Base-by-base conservation (phyloP, 2,888 invertebrate genomes). In the Euzophera pinguis region DNA sequence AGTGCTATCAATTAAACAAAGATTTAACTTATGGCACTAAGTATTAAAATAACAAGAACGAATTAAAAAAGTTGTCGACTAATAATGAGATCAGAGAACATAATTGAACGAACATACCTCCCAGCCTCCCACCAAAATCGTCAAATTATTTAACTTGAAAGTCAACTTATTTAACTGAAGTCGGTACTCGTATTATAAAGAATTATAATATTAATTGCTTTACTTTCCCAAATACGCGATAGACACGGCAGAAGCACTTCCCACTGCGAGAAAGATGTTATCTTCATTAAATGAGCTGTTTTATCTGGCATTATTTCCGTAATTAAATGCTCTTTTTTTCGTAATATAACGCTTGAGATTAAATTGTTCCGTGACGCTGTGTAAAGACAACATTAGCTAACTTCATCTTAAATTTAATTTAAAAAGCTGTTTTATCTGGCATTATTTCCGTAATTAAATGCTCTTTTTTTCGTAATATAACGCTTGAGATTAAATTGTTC, bases 401-500 rank as follows among this genome's bases (percentile, higher is more conserved):
- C 22, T 22, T 3, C 22, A 2, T 22, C 22, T 22, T 3, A 22
- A 22, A 3, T 22, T 45, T 69, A 63, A 69, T 73, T 71, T 75
- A 78, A 74, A 75, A 73, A 77, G 69, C 72, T 69, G 75, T 74
- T 75, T 80, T 73, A 75, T 69, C 69, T 66, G 66, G 67, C 62
- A 63, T 63, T 62, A 72, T 73, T 78, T 75, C 71, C 75, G 75
- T 78, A 81, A 81, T 84, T 81, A 84, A 78, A 69, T 60, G 62
- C 65, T 69, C 63, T 71, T 8, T 16, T n/a, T n/a, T n/a, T n/a
- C n/a, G 14, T 14, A 39, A 39, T 39, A 39, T 13, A 22, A 22
- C 22, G 22, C 22, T 22, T 22, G 22, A 22, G 22, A 22, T 22
- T 22, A 3, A 22, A 22, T 22, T 22, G 22, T 22, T 22, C 22